phyloP scores from a whole-genome alignment of 2,797 vertebrate species.

The Myotis planiceps region DNA sequence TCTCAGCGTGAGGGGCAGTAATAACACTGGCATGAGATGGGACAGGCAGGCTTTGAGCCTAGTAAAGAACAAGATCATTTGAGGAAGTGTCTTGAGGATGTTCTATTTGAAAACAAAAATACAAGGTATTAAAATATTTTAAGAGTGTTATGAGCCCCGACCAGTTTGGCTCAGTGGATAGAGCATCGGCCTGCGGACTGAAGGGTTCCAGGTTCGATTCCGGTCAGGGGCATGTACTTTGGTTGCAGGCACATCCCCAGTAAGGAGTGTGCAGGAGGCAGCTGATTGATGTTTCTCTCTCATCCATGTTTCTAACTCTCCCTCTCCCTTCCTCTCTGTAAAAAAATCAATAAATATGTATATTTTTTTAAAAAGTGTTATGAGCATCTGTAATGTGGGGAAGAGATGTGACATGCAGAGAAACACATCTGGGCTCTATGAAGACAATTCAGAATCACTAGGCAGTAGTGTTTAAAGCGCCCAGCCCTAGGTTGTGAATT shows the following conservation, averaged over 20 bases:
- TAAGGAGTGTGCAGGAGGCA: too few relatives aligned
- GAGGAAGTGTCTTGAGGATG: not conserved
- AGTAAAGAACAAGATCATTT: not conserved
- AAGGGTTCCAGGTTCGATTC: too few relatives aligned
- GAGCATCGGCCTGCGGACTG: too few relatives aligned
- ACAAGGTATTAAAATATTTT: not conserved
- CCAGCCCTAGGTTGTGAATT: not conserved
- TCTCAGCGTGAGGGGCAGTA: not conserved
- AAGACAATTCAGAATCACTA: not conserved
- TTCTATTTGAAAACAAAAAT: constrained; percentile 26
- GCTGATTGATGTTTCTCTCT: too few relatives aligned
- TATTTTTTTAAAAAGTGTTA: not conserved
- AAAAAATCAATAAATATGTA: too few relatives aligned
- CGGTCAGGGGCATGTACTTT: too few relatives aligned
- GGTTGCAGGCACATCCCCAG: too few relatives aligned
- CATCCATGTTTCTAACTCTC: too few relatives aligned
- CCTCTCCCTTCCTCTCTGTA: too few relatives aligned
- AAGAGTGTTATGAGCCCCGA: not conserved
- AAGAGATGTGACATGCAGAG: not conserved
- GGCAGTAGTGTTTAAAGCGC: not conserved
- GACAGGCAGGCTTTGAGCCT: not conserved
- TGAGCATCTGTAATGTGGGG: not conserved
- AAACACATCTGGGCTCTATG: not conserved
- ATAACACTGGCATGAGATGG: not conserved
- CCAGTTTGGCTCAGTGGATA: too few relatives aligned